These are phyloP conservation scores for Mionectes olivaceus DNA, from an alignment of 2,797 vertebrate genomes.

Conservation along the genomic window DNA sequence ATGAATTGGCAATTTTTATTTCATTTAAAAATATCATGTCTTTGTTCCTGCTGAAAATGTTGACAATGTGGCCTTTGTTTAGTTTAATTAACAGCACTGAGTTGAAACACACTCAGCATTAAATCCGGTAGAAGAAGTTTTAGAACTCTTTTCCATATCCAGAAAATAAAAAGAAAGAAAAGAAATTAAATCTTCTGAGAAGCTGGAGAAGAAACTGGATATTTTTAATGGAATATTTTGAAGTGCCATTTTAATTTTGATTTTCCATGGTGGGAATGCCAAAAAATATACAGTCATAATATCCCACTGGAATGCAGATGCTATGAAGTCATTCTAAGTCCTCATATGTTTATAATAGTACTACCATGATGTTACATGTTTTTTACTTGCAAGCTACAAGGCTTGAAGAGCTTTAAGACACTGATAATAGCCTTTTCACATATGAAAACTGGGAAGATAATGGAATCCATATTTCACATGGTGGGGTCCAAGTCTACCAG, in stretches of 20 bases:
- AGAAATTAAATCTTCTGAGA: background rate
- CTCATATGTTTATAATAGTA: slow-evolving; percentile 3
- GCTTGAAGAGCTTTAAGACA: slow-evolving; percentile 1
- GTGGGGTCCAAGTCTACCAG: background rate
- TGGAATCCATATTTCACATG: slow-evolving; percentile 11
- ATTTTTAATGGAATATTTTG: slow-evolving; percentile 29
- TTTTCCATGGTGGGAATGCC: background rate
- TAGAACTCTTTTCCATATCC: background rate
- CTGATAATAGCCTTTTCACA: background rate
- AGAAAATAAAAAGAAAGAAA: background rate
- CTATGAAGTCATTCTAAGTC: background rate
- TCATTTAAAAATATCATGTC: slow-evolving; percentile 32
- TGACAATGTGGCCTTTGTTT: slow-evolving; percentile 34
- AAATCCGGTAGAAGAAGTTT: slow-evolving; percentile 13
- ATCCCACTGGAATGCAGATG: background rate
- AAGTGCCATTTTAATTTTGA: background rate
- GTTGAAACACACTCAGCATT: background rate
- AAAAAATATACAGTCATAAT: slow-evolving; percentile 9
- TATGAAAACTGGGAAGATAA: background rate
- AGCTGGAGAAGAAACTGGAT: background rate
- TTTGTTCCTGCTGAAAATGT: slow-evolving; percentile 56
- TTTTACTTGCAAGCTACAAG: background rate
- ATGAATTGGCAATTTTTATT: slow-evolving; percentile 47
- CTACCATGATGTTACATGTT: background rate
- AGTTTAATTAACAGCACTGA: slow-evolving; percentile 44